Evolutionary conservation across 2,888 invertebrate species (phyloP).

Genomic region (Nephrotoma flavescens): DNA sequence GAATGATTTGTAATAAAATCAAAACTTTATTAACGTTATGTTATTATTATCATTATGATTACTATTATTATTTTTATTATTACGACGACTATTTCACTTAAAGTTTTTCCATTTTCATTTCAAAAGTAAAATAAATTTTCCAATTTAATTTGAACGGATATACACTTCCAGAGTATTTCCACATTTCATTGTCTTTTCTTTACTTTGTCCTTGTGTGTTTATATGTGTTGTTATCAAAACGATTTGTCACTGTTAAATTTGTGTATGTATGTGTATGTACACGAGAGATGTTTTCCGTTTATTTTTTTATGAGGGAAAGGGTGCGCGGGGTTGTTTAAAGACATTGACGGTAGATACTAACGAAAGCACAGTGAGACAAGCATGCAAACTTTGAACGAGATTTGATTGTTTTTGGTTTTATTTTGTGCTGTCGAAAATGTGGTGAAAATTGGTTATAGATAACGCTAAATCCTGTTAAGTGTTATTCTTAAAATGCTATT

Average conservation of each 20-base stretch:
- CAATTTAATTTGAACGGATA: neutral
- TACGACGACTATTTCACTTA: neutral
- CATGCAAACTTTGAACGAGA: neutral
- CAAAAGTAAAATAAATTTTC: neutral
- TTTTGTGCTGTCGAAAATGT: neutral
- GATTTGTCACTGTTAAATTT: neutral
- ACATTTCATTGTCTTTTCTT: neutral
- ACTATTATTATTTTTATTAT: neutral
- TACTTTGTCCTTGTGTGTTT: neutral
- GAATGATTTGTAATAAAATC: neutral
- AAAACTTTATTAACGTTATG: neutral
- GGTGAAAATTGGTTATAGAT: neutral
- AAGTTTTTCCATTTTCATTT: neutral
- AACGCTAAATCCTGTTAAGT: neutral
- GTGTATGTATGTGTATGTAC: neutral
- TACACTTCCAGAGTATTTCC: neutral
- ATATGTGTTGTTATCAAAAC: neutral
- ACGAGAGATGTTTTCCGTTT: neutral
- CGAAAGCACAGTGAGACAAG: neutral
- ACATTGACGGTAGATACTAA: neutral
- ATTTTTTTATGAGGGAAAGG: neutral
- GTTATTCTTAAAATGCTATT: neutral
- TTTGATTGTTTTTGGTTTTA: neutral
- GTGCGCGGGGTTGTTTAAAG: neutral
- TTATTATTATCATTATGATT: neutral